Evolutionary conservation across 2,113 vertebrate genomes (phyloP), one percentile per base, ranked within the genome.

Genomic region (Bungarus multicinctus): DNA sequence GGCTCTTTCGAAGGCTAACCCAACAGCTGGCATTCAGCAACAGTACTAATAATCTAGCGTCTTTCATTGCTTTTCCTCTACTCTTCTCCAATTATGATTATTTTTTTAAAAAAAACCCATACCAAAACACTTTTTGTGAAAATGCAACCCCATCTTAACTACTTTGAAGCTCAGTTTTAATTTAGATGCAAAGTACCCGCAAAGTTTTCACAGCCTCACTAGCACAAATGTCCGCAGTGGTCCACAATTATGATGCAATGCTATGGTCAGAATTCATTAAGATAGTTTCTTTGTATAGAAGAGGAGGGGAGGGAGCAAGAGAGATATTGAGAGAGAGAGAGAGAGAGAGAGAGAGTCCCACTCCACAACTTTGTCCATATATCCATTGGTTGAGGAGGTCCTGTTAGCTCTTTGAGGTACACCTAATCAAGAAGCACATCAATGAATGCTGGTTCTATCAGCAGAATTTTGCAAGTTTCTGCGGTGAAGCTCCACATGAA

Each of bases 101-200:
- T 53, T 50, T 34, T 86, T 91, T 20, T 7, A 2, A 81, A 54
- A 54, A 57, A 43, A 85, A 23, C 8, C 3, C n/a, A 64, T 34
- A 52, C 4, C 2, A 27, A 16, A 91, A 91, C 25, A 95, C 93
- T 93, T 16, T 96, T 95, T 94, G 97, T 95, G 94, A 95, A 96
- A 97, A 96, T 88, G 74, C 89, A 94, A 92, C 94, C 92, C 95
- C 52, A 92, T 94, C 95, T 81, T 89, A 94, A 94, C 85, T 0
- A 88, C 97, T 97, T 96, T 97, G 97, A 97, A 96, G 97, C 94
- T 97, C 95, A 55, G 89, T 97, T 97, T 98, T 97, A 96, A 97
- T 97, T 98, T 96, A 96, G 94, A 97, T 94, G 95, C 96, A 95
- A 96, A 97, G 93, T 93, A 94, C 94, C 96, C 96, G 96, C 94